Evolutionary conservation across 2,113 vertebrate genomes (phyloP).

Genomic region (Calyptomena viridis): DNA sequence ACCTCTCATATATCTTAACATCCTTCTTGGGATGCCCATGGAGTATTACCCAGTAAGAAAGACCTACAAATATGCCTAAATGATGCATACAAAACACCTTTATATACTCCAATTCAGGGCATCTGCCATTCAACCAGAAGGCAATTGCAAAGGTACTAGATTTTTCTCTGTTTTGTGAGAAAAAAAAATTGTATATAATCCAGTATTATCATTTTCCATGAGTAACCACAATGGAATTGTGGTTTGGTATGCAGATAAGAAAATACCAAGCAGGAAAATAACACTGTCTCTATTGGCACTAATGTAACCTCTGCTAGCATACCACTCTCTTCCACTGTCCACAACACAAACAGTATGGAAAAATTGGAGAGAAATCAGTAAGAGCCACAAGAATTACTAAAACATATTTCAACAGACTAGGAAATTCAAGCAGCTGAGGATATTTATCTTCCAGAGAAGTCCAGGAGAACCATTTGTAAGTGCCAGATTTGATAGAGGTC

Average conservation of each 20-base stretch:
- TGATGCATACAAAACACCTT: neutral
- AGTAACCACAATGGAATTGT: neutral
- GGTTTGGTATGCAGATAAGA: neutral
- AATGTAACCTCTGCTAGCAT: neutral
- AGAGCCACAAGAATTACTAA: neutral
- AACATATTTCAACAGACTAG: neutral
- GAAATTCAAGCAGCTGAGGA: conserved; percentile 4
- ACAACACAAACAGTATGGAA: neutral
- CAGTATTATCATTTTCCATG: neutral
- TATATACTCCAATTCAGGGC: neutral
- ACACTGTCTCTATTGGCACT: neutral
- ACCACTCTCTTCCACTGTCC: neutral
- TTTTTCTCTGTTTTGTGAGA: neutral
- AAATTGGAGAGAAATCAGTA: neutral
- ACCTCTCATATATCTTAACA: neutral
- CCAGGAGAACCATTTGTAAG: neutral
- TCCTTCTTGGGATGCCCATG: neutral
- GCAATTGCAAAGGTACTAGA: neutral
- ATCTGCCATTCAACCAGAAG: neutral
- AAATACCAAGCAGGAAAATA: neutral
- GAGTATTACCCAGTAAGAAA: neutral
- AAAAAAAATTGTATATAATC: neutral
- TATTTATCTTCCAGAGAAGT: neutral
- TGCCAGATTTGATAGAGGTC: neutral
- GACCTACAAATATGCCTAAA: neutral